Conservation (phyloP, 2,113 vertebrate genomes). For the Cottus gobio region DNA sequence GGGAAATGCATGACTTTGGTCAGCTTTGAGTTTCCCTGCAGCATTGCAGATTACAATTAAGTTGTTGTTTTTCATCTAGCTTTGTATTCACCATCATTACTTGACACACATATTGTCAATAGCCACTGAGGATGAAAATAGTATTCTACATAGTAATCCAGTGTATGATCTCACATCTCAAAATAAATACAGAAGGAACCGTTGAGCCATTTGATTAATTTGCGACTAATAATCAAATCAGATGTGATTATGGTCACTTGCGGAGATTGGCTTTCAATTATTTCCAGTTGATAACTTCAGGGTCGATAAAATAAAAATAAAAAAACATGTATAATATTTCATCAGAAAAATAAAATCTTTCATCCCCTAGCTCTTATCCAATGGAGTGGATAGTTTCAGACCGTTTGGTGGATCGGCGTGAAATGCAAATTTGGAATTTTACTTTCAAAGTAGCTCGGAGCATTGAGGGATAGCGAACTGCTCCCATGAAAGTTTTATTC, state of each 20-base stretch:
- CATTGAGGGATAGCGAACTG: conserved; percentile 61
- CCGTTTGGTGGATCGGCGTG: conserved; percentile 15
- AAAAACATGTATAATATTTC: background rate
- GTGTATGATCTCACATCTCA: conserved; percentile 22
- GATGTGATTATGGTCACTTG: background rate
- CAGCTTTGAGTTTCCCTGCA: conserved; percentile 40
- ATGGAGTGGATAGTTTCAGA: conserved; percentile 38
- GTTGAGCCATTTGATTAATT: conserved; percentile 1
- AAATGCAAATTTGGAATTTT: conserved; percentile 71
- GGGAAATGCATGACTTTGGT: conserved; percentile 42
- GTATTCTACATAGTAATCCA: background rate
- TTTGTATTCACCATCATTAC: conserved; percentile 36
- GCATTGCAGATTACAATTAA: conserved; percentile 42
- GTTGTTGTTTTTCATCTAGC: background rate
- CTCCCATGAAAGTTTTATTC: conserved; percentile 74
- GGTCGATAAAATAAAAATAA: conserved; percentile 14
- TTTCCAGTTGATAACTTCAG: background rate
- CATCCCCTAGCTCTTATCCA: conserved; percentile 15
- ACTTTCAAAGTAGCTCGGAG: conserved; percentile 74
- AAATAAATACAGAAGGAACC: background rate
- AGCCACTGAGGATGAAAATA: background rate
- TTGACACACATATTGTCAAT: conserved; percentile 37
- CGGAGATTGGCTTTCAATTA: background rate
- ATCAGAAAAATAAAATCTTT: conserved; percentile 15
- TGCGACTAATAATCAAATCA: background rate